A percentile compares a stretch with the other conserved stretches of the same genome.
Evolutionary conservation across 2,113 vertebrate species (phyloP).

Genomic region (Boulengeromyrus knoepffleri): DNA sequence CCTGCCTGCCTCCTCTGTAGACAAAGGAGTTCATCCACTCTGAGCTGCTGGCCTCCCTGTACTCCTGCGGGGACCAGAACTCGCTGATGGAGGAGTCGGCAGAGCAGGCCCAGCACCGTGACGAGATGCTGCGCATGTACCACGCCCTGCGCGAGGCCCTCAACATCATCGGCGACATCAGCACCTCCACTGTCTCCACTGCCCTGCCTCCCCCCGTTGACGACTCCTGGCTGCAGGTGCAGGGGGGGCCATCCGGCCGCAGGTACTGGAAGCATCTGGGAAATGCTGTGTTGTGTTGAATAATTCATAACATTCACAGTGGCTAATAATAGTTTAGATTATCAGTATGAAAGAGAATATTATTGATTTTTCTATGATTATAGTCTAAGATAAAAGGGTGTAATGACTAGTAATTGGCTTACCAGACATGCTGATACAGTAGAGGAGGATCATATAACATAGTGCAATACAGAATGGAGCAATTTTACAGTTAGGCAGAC

Average conservation of each 20-base stretch:
- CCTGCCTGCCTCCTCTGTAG: conserved; percentile 44
- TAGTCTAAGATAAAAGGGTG: background rate
- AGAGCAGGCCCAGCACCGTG: conserved; percentile 81
- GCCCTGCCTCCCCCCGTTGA: conserved; percentile 88
- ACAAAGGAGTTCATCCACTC: conserved; percentile 94
- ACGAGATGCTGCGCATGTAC: conserved; percentile 94
- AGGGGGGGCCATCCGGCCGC: conserved; percentile 71
- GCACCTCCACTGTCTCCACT: conserved; percentile 86
- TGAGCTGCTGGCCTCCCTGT: conserved; percentile 83
- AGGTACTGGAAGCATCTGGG: conserved; percentile 59
- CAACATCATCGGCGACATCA: conserved; percentile 91
- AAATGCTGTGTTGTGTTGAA: background rate
- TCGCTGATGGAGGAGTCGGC: conserved; percentile 88
- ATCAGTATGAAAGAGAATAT: background rate
- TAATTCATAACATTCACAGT: background rate
- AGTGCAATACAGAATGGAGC: background rate
- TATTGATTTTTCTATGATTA: background rate
- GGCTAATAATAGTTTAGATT: background rate
- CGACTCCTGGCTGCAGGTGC: conserved; percentile 97
- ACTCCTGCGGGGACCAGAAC: conserved; percentile 92
- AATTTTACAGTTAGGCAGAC: background rate
- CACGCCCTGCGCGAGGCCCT: conserved; percentile 85
- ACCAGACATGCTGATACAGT: background rate
- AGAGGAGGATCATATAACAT: background rate
- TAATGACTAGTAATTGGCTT: background rate